These are phyloP conservation scores for Achatina immaculata DNA, from an alignment of 1,140 invertebrate genomes.

Conservation along the genomic window DNA sequence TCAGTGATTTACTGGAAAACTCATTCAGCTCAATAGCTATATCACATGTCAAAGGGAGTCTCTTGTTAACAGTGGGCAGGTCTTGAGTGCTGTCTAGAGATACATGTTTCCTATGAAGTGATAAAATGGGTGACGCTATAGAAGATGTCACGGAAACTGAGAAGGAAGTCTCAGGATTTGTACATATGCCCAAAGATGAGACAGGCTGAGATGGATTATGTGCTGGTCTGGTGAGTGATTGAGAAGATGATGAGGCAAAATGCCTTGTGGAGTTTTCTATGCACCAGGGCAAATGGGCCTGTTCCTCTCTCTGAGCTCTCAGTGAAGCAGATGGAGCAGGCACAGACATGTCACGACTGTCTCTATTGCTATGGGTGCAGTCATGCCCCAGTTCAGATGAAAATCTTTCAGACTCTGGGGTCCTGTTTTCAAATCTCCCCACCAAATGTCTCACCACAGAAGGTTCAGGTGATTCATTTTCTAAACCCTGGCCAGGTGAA, in stretches of 20 bases:
- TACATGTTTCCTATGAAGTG: not conserved
- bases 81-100: not conserved
- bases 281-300: too few relatives aligned
- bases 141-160: too few relatives aligned
- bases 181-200: not conserved
- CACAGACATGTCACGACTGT: not conserved
- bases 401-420: slow-evolving; percentile 7
- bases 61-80: not conserved
- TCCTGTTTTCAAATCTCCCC: slow-evolving; percentile 53
- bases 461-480: slow-evolving; percentile 16
- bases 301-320: not conserved
- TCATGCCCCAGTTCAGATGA: slow-evolving; percentile 1
- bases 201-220: not conserved
- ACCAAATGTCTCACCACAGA: slow-evolving; percentile 53
- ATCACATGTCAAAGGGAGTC: not conserved
- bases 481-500: not conserved
- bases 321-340: not conserved
- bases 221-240: not conserved
- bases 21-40: slow-evolving; percentile 16
- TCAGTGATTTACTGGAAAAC: not conserved
- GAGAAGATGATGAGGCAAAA: not conserved
- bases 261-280: not conserved
- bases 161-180: not conserved
- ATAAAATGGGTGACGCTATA: not conserved
- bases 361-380: not conserved